Evolutionary conservation across 2,888 invertebrate genomes (phyloP).

Genomic region (Piscicola geometra): DNA sequence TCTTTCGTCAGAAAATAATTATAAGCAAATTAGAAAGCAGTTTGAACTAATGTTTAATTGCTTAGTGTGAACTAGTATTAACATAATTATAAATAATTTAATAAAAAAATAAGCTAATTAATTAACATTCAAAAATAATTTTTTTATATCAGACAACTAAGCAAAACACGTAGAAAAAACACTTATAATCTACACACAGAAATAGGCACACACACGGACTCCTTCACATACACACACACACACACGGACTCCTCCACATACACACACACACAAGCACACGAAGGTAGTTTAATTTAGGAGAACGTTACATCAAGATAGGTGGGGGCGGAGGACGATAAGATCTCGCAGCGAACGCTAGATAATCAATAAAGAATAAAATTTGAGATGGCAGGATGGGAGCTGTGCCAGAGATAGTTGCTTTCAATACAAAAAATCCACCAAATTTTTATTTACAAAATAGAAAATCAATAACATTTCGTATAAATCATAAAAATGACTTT

Average conservation of each 20-base stretch:
- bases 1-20: too few species aligned
- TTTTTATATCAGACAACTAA: too few species aligned
- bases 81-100: too few species aligned
- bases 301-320: conserved; percentile 8
- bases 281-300: conserved; percentile 1
- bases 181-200: background rate
- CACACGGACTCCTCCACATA: background rate
- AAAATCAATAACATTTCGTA: too few species aligned
- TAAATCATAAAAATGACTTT: too few species aligned
- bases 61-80: too few species aligned
- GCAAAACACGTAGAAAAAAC: too few species aligned
- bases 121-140: background rate
- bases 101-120: background rate
- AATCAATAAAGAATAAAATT: conserved; percentile 10
- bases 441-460: too few species aligned
- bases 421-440: too few species aligned
- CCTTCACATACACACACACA: background rate
- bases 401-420: too few species aligned
- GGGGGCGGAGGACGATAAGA: background rate
- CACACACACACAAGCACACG: background rate
- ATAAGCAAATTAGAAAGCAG: too few species aligned
- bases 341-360: background rate
- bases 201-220: background rate
- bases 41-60: too few species aligned
- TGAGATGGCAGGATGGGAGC: background rate